Conservation (phyloP, 1,140 invertebrate genomes). For the Microplitis mediator region DNA sequence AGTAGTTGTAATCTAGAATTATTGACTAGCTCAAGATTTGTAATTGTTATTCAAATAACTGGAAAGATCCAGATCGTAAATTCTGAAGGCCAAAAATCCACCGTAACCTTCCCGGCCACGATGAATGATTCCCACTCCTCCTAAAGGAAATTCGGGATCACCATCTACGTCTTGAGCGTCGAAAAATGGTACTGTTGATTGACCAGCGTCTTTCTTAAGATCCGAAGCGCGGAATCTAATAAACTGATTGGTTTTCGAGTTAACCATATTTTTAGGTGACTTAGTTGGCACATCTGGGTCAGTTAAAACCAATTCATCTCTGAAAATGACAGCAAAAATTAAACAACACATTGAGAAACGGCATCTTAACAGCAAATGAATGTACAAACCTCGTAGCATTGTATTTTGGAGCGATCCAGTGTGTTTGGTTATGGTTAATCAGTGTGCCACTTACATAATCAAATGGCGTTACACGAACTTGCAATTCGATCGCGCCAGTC, state of each 20-base stretch:
- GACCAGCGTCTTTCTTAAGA: slow-evolving; percentile 1
- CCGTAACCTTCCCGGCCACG: neutral
- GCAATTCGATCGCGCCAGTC: neutral
- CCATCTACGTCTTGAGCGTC: neutral
- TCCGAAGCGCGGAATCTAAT: neutral
- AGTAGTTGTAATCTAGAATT: too few species aligned
- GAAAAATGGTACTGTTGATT: slow-evolving; percentile 1
- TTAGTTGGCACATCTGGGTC: neutral
- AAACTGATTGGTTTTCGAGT: neutral
- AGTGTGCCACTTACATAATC: neutral
- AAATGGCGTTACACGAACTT: neutral
- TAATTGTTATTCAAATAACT: too few species aligned
- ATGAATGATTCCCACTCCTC: neutral
- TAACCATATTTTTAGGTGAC: neutral
- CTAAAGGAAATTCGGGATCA: neutral
- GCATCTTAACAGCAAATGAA: neutral
- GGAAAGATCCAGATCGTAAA: neutral
- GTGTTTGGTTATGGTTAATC: neutral
- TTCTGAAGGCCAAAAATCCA: neutral
- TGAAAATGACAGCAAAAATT: neutral
- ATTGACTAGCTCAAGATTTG: too few species aligned
- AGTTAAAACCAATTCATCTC: too few species aligned
- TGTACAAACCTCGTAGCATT: neutral
- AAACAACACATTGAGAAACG: neutral
- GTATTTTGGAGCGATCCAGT: neutral